These are phyloP conservation scores for Neuroterus valhalla DNA, from an alignment of 1,140 invertebrate species.

Conservation along the genomic window DNA sequence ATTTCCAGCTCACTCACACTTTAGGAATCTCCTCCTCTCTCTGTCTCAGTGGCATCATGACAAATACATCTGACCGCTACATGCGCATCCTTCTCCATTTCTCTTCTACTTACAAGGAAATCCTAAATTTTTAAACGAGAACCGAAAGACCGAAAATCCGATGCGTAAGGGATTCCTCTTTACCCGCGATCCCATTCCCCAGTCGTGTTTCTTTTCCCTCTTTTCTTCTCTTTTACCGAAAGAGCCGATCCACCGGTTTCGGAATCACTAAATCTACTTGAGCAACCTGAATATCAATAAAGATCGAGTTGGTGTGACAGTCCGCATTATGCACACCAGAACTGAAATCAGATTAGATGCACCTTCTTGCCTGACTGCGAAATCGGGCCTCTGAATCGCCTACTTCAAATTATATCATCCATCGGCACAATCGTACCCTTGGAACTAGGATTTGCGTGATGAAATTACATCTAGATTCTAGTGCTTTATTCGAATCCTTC, in stretches of 20 bases:
- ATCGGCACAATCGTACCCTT: not conserved
- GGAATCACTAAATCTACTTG: conserved; percentile 53
- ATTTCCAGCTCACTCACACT: conserved; percentile 48
- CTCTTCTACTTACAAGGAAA: not conserved
- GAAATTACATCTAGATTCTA: not conserved
- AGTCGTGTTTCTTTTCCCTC: not conserved
- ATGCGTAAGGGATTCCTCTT: too few relatives aligned
- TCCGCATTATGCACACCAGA: conserved; percentile 17
- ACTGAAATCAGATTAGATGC: conserved; percentile 24
- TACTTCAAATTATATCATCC: conserved; percentile 15
- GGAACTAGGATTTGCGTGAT: not conserved
- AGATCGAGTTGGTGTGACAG: conserved; percentile 57
- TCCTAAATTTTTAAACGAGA: not conserved
- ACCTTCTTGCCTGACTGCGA: conserved; percentile 17
- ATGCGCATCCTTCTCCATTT: not conserved
- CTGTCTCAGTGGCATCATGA: not conserved
- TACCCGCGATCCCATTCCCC: too few relatives aligned
- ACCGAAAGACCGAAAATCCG: not conserved
- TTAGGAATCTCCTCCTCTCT: conserved; percentile 42
- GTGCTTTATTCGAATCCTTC: too few relatives aligned
- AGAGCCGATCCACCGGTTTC: conserved; percentile 42
- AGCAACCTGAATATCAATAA: conserved; percentile 62
- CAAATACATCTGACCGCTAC: not conserved
- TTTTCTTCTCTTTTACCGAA: not conserved
- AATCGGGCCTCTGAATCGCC: conserved; percentile 21